Percentiles rank a stretch among this genome's conserved stretches.
phyloP scores from a whole-genome alignment of 1,140 invertebrate species.

The Penaeus japonicus region DNA sequence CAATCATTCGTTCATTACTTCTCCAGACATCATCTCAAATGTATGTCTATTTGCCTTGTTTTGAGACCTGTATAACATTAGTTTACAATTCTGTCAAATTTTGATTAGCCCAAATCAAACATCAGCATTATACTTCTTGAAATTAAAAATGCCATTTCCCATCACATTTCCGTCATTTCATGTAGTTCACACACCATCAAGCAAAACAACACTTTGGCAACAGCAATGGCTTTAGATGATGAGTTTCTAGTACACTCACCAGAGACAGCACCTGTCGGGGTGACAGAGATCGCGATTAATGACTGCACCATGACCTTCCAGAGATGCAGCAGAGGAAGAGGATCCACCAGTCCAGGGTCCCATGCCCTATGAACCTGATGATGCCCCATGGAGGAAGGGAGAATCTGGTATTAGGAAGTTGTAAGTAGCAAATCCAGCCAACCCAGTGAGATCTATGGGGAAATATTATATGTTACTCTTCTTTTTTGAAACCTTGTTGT shows the following conservation, averaged over 20 bases:
- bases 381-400: conserved; percentile 60
- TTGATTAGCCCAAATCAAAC: too few relatives aligned
- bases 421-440: conserved; percentile 40
- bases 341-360: conserved; percentile 60
- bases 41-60: too few relatives aligned
- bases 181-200: too few relatives aligned
- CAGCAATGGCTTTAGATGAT: not conserved
- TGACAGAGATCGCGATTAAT: not conserved
- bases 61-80: too few relatives aligned
- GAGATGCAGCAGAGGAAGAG: conserved; percentile 23
- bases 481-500: not conserved
- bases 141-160: too few relatives aligned
- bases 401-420: conserved; percentile 60
- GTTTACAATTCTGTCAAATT: too few relatives aligned
- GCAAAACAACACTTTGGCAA: too few relatives aligned
- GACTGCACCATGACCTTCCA: not conserved
- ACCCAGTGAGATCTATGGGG: not conserved
- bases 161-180: too few relatives aligned
- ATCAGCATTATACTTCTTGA: too few relatives aligned
- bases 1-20: too few relatives aligned
- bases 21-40: too few relatives aligned
- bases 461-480: not conserved
- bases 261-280: not conserved
- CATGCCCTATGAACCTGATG: conserved; percentile 60
- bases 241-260: too few relatives aligned